Evolutionary conservation across 2,888 invertebrate genomes (phyloP).

Genomic region (Saturnia japonica): DNA sequence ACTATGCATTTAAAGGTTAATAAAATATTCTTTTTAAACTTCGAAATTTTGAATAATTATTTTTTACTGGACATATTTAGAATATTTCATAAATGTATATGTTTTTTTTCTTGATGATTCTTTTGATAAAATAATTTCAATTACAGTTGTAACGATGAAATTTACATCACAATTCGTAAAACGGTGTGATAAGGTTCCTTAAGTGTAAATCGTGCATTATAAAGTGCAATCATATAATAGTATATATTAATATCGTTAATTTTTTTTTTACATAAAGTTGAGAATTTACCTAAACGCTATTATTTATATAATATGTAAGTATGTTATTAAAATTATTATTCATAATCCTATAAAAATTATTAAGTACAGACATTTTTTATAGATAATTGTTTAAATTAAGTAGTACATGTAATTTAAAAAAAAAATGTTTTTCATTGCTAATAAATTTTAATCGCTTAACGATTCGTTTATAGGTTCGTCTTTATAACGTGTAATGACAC

Average conservation of each 20-base stretch:
- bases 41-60: neutral
- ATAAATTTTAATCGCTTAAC: neutral
- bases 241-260: neutral
- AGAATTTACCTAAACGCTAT: neutral
- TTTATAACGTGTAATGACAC: neutral
- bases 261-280: slow-evolving; percentile 3
- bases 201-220: slow-evolving; percentile 1
- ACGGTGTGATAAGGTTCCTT: slow-evolving; percentile 1
- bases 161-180: neutral
- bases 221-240: slow-evolving; percentile 1
- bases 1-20: too few relatives aligned
- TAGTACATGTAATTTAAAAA: too few relatives aligned
- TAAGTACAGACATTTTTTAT: neutral
- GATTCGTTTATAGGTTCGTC: neutral
- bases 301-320: neutral
- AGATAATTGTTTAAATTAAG: neutral
- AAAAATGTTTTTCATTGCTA: neutral
- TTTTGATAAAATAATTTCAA: neutral
- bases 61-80: neutral
- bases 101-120: neutral
- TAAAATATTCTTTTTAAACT: too few relatives aligned
- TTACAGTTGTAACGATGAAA: neutral
- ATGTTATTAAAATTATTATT: neutral
- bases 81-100: neutral
- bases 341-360: neutral